Evolutionary conservation across 35 echinoderm and acorn worm species (phyloP).

Genomic region (Acanthaster planci): DNA sequence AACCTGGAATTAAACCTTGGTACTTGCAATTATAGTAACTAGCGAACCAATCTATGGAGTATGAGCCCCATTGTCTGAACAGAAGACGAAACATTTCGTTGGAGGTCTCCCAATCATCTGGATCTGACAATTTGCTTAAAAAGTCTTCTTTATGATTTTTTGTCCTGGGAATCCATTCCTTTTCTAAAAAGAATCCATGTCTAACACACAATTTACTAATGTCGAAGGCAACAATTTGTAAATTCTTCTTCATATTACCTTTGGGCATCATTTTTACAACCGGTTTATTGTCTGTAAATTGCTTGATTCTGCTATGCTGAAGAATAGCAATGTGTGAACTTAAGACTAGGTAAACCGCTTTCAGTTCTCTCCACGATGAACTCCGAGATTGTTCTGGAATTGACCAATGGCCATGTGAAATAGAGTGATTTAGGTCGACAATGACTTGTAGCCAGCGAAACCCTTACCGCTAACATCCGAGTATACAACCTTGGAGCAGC

Average conservation of each 20-base stretch:
- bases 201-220: slow-evolving; percentile 26
- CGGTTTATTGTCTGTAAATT: slow-evolving; percentile 36
- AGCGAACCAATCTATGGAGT: slow-evolving; percentile 54
- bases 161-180: slow-evolving; percentile 47
- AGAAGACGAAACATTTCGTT: slow-evolving; percentile 20
- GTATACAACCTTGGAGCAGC: slow-evolving; percentile 34
- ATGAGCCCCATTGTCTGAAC: slow-evolving; percentile 30
- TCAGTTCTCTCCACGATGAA: slow-evolving; percentile 54
- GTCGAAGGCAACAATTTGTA: slow-evolving; percentile 27
- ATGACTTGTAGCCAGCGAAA: slow-evolving; percentile 37
- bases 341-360: slow-evolving; percentile 32
- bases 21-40: slow-evolving; percentile 32
- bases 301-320: neutral
- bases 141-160: slow-evolving; percentile 43
- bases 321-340: neutral
- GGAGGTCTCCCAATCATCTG: slow-evolving; percentile 43
- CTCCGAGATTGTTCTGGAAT: neutral
- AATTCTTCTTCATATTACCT: slow-evolving; percentile 38
- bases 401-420: slow-evolving; percentile 11
- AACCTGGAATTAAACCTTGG: slow-evolving; percentile 33
- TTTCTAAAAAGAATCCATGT: slow-evolving; percentile 17
- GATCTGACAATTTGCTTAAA: slow-evolving; percentile 46
- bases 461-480: slow-evolving; percentile 40
- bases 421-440: neutral
- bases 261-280: slow-evolving; percentile 7